These are phyloP conservation scores for Cynodonichthys magdalenae DNA, from an alignment of 2,797 vertebrate genomes.

Conservation along the genomic window DNA sequence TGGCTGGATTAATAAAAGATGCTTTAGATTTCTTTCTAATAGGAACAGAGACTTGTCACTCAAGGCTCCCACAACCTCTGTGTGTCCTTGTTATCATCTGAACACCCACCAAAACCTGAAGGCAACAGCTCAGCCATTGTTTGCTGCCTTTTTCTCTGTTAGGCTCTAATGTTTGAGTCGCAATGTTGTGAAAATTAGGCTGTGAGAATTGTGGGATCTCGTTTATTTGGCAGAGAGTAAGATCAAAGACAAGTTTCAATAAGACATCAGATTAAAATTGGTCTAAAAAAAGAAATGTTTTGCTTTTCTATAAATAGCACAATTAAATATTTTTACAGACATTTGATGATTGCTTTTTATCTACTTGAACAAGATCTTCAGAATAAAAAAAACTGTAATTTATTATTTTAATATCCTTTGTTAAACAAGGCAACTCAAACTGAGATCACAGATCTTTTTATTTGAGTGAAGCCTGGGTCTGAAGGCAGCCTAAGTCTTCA, in stretches of 20 bases:
- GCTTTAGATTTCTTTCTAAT: slow-evolving; percentile 32
- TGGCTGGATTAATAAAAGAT: slow-evolving; percentile 43
- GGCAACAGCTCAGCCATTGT: slow-evolving; percentile 48
- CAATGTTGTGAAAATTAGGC: slow-evolving; percentile 34
- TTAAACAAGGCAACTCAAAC: too few relatives aligned
- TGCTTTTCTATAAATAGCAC: background rate
- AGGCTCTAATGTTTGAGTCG: slow-evolving; percentile 17
- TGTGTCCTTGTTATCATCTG: slow-evolving; percentile 49
- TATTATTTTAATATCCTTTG: background rate
- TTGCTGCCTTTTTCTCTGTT: slow-evolving; percentile 37
- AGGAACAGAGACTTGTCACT: slow-evolving; percentile 48
- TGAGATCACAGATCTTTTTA: too few relatives aligned
- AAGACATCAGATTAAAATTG: slow-evolving; percentile 5
- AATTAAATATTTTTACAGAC: background rate
- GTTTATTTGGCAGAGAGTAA: slow-evolving; percentile 12
- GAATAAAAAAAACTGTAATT: background rate
- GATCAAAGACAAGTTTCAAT: slow-evolving; percentile 10
- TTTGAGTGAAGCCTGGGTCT: too few relatives aligned
- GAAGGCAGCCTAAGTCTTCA: too few relatives aligned
- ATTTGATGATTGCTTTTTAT: too few relatives aligned
- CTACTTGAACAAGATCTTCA: background rate
- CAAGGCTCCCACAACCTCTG: slow-evolving; percentile 45
- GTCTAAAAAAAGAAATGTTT: slow-evolving; percentile 12
- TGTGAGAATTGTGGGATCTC: slow-evolving; percentile 11
- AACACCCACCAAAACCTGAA: slow-evolving; percentile 35